Evolutionary conservation across 2,113 vertebrate species (phyloP).

Genomic region (Platysteira castanea): DNA sequence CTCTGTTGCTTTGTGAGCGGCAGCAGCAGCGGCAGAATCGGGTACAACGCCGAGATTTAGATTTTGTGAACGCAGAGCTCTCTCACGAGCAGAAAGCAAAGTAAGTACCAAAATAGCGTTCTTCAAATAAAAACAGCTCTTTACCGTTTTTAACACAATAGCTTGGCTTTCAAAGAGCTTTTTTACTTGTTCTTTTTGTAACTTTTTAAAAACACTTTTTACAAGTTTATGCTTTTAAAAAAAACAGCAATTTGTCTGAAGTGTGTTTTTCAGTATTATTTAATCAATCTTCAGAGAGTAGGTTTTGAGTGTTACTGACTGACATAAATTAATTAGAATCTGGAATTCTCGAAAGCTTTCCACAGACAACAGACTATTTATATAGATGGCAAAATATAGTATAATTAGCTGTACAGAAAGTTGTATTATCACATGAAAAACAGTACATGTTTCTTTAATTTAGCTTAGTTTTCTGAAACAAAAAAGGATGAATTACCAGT

Average conservation of each 20-base stretch:
- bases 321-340: not conserved
- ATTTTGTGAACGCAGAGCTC: conserved; percentile 74
- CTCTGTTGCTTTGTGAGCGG: conserved; percentile 72
- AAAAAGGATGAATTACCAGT: not conserved
- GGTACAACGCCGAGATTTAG: conserved; percentile 70
- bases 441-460: not conserved
- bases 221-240: not conserved
- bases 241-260: rapidly evolving
- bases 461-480: not conserved
- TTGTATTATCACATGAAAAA: not conserved
- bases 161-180: not conserved
- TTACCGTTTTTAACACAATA: not conserved
- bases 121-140: not conserved
- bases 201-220: not conserved
- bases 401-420: not conserved
- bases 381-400: not conserved
- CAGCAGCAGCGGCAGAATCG: conserved; percentile 55
- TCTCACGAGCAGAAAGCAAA: conserved; percentile 68
- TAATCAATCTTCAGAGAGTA: not conserved
- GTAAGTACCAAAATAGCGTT: conserved; percentile 62
- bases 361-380: not conserved
- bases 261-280: not conserved
- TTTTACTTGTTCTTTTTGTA: not conserved
- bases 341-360: not conserved
- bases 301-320: not conserved